Base-by-base conservation (phyloP, 2,888 invertebrate species). In the Brenthis hecate region DNA sequence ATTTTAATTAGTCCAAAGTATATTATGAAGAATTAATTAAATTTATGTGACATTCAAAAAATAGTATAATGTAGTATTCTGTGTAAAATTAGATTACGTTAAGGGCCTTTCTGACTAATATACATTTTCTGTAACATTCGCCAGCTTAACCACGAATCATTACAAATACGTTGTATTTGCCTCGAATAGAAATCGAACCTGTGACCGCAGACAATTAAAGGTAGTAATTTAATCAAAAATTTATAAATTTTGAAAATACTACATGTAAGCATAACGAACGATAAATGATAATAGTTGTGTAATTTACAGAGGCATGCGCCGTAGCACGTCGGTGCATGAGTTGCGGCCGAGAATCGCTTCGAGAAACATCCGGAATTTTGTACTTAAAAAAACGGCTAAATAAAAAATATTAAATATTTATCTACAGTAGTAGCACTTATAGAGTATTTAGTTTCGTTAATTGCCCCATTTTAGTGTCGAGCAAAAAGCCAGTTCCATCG, bases 281-380 rank as follows among this genome's bases (percentile, higher is more conserved):
- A 56, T 62, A 23, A 72, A 68, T 73, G 78, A 76, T 77, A 76
- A 78, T 77, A 75, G 73, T 76, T 80, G 75, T 64, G 76, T 79
- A 84, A 86, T 86, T 86, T 85, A 84, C 76, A 79, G 75, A 81
- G 80, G 77, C 79, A 65, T 84, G 72, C 61, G 73, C 63, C 71
- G 75, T 76, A 65, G 53, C 56, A 62, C 56, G 65, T 66, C 56
- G 43, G 53, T 54, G 69, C 60, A 65, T 69, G 55, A 67, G 51
- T 61, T 64, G 66, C 56, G 65, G 53, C 56, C 50, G 51, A 65
- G 56, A n/a, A 61, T 65, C 68, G 65, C 65, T 65, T 69, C 53
- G 50, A 58, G 67, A 63, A 65, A 65, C 72, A 71, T 68, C 72
- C 66, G 72, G 68, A 58, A 71, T 71, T 71, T 66, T 63, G 63